Evolutionary conservation across 2,888 invertebrate species (phyloP), one percentile per base, ranked within the genome.

Genomic region (Caenorhabditis plicata): DNA sequence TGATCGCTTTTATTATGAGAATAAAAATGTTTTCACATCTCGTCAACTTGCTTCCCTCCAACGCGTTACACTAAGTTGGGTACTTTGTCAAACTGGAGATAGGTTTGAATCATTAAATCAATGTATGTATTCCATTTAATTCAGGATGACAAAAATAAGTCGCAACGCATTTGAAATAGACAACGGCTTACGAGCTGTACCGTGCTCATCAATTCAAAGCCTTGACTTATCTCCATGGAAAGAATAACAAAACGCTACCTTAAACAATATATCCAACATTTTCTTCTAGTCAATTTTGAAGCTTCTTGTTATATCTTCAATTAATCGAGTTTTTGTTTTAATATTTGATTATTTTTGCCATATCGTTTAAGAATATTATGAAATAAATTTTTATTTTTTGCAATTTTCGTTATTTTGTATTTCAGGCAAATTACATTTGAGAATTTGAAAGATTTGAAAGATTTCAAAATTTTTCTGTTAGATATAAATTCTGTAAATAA

Each of bases 1-100:
- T 15, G 42, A 42, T 42, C 29, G 42, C 15, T 36, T 36, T 19
- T 36, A 19, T 5, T 36, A 7, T n/a, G 36, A 36, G 22, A 36
- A 19, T 36, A 19, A 9, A 3, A 22, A 20, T 5, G 5, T 36
- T 36, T 33, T 33, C 33, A 33, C 33, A 7, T 33, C 33, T 7
- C 5, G 4, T 8, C 33, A 33, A 33, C 33, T 33, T 13, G n/a
- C 33, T 33, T 5, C 13, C 13, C 7, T 33, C 17, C 33, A 17
- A 8, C n/a, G 8, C 33, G n/a, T 33, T 5, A 8, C 33, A 5
- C 33, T 33, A 15, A 15, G n/a, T 7, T 33, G 33, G 33, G n/a
- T 33, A 7, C 7, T 33, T n/a, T 33, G 33, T n/a, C 33, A 33
- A n/a, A 33, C 33, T 7, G n/a, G 33, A 7, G 33, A 33, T 17